A percentile compares a stretch with the other conserved stretches of the same genome.
Conservation (phyloP, 2,888 invertebrate species). For the Sinodicranocentrus sp. region DNA sequence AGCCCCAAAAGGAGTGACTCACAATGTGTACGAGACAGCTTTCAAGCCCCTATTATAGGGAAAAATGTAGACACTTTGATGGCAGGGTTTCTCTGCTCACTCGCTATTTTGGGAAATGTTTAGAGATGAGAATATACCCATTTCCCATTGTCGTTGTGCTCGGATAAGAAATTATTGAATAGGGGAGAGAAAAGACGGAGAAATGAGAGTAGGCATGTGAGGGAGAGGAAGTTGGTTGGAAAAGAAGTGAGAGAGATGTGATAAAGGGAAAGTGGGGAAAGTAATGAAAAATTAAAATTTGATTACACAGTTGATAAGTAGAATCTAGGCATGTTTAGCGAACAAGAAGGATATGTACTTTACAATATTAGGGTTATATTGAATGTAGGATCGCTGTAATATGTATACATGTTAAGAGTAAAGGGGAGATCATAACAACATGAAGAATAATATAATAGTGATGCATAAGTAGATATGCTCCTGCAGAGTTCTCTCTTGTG, state of each 20-base stretch:
- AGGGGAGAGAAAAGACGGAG: conserved; percentile 28
- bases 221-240: conserved; percentile 29
- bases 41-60: no score
- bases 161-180: conserved; percentile 55
- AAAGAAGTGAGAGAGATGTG: conserved; percentile 47
- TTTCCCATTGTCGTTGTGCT: conserved; percentile 27
- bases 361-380: no score
- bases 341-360: not conserved
- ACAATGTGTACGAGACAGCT: no score
- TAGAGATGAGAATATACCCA: not conserved
- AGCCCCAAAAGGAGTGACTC: no score
- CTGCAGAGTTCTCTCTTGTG: not conserved
- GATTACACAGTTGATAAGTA: conserved; percentile 70
- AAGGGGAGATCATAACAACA: no score
- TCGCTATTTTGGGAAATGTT: no score
- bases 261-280: conserved; percentile 58
- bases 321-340: conserved; percentile 51
- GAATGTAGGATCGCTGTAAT: no score
- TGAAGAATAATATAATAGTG: no score
- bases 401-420: no score
- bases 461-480: no score
- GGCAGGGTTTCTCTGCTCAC: no score
- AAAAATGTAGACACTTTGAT: no score
- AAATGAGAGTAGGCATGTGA: conserved; percentile 1
- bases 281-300: conserved; percentile 72